Evolutionary conservation across 2,888 invertebrate genomes (phyloP).

Genomic region (Euspilapteryx auroguttella): DNA sequence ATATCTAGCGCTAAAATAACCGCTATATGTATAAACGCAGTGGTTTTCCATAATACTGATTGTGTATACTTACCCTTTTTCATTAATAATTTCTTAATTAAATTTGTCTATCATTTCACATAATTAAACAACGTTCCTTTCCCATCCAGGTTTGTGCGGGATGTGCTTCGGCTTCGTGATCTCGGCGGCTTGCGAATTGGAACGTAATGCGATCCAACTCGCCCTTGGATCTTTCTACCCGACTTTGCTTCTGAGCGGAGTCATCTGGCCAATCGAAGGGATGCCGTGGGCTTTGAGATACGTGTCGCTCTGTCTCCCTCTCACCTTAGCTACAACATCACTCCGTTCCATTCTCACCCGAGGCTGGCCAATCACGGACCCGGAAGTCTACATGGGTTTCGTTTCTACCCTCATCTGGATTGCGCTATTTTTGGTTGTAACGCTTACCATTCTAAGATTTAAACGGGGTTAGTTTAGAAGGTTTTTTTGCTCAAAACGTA

Average conservation of each 20-base stretch:
- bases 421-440: constrained; percentile 76
- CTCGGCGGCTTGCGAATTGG: constrained; percentile 88
- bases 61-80: too few relatives aligned
- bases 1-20: too few relatives aligned
- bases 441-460: constrained; percentile 76
- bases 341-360: constrained; percentile 83
- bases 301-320: constrained; percentile 80
- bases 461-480: constrained; percentile 67
- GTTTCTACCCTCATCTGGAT: constrained; percentile 87
- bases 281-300: constrained; percentile 87
- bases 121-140: too few relatives aligned
- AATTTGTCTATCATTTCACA: too few relatives aligned
- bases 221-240: constrained; percentile 95
- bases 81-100: too few relatives aligned
- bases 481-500: too few relatives aligned
- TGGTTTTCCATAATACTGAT: too few relatives aligned
- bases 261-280: constrained; percentile 96
- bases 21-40: too few relatives aligned
- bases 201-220: constrained; percentile 90
- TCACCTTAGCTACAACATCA: constrained; percentile 92
- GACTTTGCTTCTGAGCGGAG: constrained; percentile 87
- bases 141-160: constrained; percentile 72
- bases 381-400: constrained; percentile 87
- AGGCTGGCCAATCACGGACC: constrained; percentile 82
- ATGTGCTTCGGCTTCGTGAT: constrained; percentile 97